Base-by-base conservation (phyloP, 2,888 invertebrate genomes). In the Nemurella pictetii region DNA sequence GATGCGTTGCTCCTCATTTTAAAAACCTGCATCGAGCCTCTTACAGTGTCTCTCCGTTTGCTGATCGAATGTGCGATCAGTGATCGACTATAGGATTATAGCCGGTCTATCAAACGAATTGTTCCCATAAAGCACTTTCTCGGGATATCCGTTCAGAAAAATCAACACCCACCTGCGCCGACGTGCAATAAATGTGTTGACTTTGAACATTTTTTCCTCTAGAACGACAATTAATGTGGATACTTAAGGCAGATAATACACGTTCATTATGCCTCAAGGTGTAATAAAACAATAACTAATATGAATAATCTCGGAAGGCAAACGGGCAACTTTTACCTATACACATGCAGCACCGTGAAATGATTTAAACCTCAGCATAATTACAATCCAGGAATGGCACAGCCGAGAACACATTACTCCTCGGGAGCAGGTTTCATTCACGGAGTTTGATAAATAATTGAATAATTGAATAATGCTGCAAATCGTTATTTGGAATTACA, bases 381-480 rank as follows among this genome's bases (percentile, higher is more conserved):
- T 55, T 55, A 12, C 55, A 55, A 55, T 55, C 55, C 55, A 55
- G 55, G 55, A 55, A 55, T 55, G 55, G 55, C 3, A 12, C 1
- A 55, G 55, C 55, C 55, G 55, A 55, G 55, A 55, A 55, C 55
- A 20, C 20, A 55, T 55, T 12, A 55, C 55, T 55, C 20, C 55
- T 55, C 20, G 55, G 55, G 55, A 55, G 55, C 55, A 55, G 55
- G 55, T 55, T 55, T 55, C 55, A 55, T 55, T 55, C 55, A 55
- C 55, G 55, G 20, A 55, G 55, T 55, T 55, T 55, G 55, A 55
- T 55, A 29, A 78, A 78, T 78, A n/a, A 75, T 26, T 75, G 26
- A 75, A 75, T 75, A 75, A 75, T 75, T 75, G 75, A 75, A 27
- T 55, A 55, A 55, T 28, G 75, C 28, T 9, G 75, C 75, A 78